These are phyloP conservation scores for Phalacrocorax pelagicus DNA, from an alignment of 2,113 vertebrate genomes.

Conservation along the genomic window DNA sequence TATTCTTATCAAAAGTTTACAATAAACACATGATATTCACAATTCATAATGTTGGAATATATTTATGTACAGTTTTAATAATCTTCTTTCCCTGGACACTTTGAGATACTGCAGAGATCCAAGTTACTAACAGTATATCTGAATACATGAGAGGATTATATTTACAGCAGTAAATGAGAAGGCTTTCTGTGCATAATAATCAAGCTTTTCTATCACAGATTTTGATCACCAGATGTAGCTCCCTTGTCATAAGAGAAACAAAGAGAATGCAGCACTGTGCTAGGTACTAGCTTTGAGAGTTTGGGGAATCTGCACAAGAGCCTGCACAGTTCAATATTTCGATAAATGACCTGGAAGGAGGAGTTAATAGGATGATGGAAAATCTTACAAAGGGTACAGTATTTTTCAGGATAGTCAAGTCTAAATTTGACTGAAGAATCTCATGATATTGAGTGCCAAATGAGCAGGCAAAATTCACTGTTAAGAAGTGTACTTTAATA, in stretches of 20 bases:
- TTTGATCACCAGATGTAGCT: not conserved
- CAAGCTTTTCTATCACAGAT: not conserved
- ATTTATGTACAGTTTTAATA: not conserved
- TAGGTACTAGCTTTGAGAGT: not conserved
- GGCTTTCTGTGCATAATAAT: not conserved
- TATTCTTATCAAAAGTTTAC: not conserved
- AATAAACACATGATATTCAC: not conserved
- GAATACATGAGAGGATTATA: not conserved
- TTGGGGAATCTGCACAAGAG: not conserved
- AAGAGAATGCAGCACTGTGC: not conserved
- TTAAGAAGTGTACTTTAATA: not conserved
- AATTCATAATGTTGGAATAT: not conserved
- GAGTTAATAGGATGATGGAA: not conserved
- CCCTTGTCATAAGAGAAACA: not conserved
- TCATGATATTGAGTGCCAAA: not conserved
- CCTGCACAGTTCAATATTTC: not conserved
- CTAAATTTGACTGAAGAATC: not conserved
- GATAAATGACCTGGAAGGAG: not conserved
- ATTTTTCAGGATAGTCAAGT: not conserved
- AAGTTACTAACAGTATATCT: not conserved
- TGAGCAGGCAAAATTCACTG: not conserved
- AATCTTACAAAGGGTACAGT: not conserved
- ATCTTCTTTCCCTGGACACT: not conserved
- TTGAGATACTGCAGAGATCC: not conserved
- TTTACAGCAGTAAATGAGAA: not conserved